Evolutionary conservation across 2,888 invertebrate species (phyloP).

Genomic region (Encarsia formosa): DNA sequence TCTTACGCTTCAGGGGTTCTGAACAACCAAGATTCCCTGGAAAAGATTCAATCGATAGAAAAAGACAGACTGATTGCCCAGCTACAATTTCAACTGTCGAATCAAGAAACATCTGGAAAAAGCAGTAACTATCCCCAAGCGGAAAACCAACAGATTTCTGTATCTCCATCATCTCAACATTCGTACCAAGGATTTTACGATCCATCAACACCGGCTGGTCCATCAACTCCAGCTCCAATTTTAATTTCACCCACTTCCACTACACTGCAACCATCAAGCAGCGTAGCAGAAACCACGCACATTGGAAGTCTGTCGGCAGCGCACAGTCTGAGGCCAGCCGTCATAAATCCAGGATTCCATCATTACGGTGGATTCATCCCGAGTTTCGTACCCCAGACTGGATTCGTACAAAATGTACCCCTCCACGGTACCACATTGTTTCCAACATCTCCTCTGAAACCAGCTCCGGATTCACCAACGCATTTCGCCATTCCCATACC

Average conservation of each 20-base stretch:
- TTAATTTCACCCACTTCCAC: not conserved
- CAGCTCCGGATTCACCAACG: slow-evolving; percentile 36
- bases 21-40: slow-evolving; percentile 34
- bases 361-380: slow-evolving; percentile 43
- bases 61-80: slow-evolving; percentile 44
- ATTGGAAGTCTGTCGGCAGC: slow-evolving; percentile 26
- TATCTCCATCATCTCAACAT: not conserved
- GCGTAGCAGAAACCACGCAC: slow-evolving; percentile 31
- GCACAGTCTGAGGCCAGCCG: slow-evolving; percentile 5
- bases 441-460: slow-evolving; percentile 8
- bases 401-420: slow-evolving; percentile 26
- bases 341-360: slow-evolving; percentile 26
- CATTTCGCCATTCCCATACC: slow-evolving; percentile 45
- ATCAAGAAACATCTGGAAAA: slow-evolving; percentile 29
- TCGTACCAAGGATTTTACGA: slow-evolving; percentile 10
- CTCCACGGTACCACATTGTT: slow-evolving; percentile 27
- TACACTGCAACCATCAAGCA: slow-evolving; percentile 16
- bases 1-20: slow-evolving; percentile 44
- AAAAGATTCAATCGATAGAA: slow-evolving; percentile 41
- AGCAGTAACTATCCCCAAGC: slow-evolving; percentile 16
- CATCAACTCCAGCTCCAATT: slow-evolving; percentile 4
- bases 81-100: slow-evolving; percentile 37
- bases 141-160: not conserved
- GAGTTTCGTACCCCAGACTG: slow-evolving; percentile 27
- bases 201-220: slow-evolving; percentile 7